These are phyloP conservation scores for Chouioia cunea DNA, from an alignment of 2,888 invertebrate species.

Conservation along the genomic window DNA sequence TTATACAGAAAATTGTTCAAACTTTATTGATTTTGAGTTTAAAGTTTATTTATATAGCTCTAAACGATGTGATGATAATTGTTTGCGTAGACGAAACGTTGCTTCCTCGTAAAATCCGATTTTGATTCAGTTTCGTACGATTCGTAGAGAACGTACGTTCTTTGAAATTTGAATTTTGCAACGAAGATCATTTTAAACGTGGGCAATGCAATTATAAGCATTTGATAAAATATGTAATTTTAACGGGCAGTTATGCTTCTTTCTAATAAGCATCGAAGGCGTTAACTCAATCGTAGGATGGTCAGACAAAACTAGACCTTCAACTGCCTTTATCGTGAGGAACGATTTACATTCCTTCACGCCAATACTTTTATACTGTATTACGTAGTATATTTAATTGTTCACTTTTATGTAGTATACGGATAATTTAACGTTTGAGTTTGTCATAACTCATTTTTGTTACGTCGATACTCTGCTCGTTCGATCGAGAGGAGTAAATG, in stretches of 20 bases:
- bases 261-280: no score
- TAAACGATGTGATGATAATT: no score
- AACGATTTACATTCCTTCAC: conserved; percentile 48
- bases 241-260: no score
- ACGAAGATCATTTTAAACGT: conserved; percentile 12
- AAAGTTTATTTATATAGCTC: neutral
- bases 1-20: no score
- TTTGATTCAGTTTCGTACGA: neutral
- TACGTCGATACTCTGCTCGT: no score
- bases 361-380: conserved; percentile 26
- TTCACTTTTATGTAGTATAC: conserved; percentile 34
- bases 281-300: no score
- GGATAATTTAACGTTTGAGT: conserved; percentile 37
- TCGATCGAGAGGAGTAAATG: conserved; percentile 23
- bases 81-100: neutral
- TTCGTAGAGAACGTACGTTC: neutral
- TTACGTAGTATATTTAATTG: conserved; percentile 34
- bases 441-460: conserved; percentile 36
- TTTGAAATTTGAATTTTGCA: conserved; percentile 6
- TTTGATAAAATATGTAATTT: neutral
- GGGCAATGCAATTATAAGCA: conserved; percentile 25
- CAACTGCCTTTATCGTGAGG: conserved; percentile 47
- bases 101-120: neutral
- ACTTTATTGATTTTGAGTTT: neutral
- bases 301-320: conserved; percentile 7